Percentiles rank a stretch among this genome's conserved stretches.
Conservation (phyloP, 2,888 invertebrate genomes). For the Plagodis pulveraria region DNA sequence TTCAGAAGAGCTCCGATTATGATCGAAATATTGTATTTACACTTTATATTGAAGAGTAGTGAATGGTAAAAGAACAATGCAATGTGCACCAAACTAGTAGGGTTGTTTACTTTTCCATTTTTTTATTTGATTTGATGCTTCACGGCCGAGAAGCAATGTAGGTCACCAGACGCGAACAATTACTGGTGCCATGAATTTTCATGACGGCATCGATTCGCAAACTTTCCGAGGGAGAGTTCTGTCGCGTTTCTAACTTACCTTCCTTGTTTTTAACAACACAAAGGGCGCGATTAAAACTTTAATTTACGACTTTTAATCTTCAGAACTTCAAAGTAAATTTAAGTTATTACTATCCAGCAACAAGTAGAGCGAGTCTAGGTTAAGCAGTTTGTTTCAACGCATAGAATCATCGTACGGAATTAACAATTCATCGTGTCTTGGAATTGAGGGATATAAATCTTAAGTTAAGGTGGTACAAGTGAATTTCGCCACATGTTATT, state of each 20-base stretch:
- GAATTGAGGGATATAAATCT: constrained; percentile 50
- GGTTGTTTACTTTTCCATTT: constrained; percentile 46
- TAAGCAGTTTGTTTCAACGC: constrained; percentile 14
- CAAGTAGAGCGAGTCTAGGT: constrained; percentile 22
- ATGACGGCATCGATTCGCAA: constrained; percentile 37
- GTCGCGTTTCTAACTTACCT: constrained; percentile 29
- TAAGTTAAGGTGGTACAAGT: constrained; percentile 54
- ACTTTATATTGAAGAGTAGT: background rate
- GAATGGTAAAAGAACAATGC: constrained; percentile 20
- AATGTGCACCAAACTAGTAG: constrained; percentile 44
- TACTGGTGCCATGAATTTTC: constrained; percentile 41
- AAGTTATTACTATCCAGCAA: constrained; percentile 20
- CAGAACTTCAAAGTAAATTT: constrained; percentile 6
- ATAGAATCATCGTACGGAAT: constrained; percentile 37
- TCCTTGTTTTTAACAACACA: constrained; percentile 21
- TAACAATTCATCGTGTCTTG: constrained; percentile 40
- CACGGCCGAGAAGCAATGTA: constrained; percentile 51
- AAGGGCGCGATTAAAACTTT: constrained; percentile 17
- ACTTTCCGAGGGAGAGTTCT: constrained; percentile 26
- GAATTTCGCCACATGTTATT: constrained; percentile 59
- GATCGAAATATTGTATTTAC: constrained; percentile 3
- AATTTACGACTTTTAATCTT: constrained; percentile 16
- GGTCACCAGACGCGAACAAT: constrained; percentile 54
- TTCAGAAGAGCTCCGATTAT: too few relatives aligned
- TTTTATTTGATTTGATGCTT: constrained; percentile 42